Percentiles rank a stretch among this genome's conserved stretches.
Evolutionary conservation across 2,113 vertebrate species (phyloP).

Genomic region (Eidolon helvum): DNA sequence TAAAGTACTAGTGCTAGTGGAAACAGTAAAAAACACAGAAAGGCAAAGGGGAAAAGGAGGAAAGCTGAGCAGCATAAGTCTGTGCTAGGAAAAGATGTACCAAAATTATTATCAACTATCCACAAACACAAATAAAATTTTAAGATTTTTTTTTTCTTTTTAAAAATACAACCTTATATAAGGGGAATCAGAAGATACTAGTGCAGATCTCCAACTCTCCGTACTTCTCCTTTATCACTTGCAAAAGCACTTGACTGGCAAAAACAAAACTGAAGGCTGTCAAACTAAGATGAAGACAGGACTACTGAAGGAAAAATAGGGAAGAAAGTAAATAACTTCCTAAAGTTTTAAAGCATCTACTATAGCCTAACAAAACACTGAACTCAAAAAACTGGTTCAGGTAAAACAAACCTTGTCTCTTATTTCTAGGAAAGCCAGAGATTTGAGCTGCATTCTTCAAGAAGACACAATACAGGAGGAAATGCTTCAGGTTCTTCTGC

Average conservation of each 20-base stretch:
- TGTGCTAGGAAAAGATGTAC: neutral
- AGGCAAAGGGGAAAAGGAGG: neutral
- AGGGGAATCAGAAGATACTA: neutral
- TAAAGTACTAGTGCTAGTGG: neutral
- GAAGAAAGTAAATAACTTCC: neutral
- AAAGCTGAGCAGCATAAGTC: neutral
- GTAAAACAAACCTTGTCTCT: no score
- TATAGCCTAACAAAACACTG: neutral
- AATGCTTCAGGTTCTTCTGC: neutral
- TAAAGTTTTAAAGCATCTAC: neutral
- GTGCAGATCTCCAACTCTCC: neutral
- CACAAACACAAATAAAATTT: neutral
- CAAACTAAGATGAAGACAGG: neutral
- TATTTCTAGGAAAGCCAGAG: neutral
- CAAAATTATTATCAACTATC: neutral
- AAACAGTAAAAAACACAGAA: neutral
- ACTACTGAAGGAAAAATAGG: accelerated
- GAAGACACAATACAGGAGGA: neutral
- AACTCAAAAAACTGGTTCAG: neutral
- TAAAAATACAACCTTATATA: neutral
- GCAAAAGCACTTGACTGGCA: neutral
- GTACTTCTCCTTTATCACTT: neutral
- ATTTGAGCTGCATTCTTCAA: neutral
- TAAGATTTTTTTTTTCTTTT: no score
- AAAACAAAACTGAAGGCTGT: neutral